Evolutionary conservation across 1,140 invertebrate genomes (phyloP).

Genomic region (Gryllus bimaculatus): DNA sequence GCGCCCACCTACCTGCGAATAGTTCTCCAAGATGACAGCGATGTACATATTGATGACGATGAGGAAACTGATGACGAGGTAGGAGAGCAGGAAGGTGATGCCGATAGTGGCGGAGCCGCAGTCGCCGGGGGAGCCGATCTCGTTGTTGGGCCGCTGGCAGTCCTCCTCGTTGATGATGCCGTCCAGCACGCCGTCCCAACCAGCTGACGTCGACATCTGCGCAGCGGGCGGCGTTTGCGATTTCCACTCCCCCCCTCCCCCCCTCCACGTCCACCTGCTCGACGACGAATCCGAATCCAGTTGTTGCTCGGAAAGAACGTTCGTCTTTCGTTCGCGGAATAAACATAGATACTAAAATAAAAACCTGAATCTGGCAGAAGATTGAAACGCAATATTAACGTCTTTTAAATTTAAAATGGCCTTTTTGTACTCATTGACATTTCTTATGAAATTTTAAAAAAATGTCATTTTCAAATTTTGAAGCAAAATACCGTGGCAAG

Average conservation of each 20-base stretch:
- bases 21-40: slow-evolving; percentile 97
- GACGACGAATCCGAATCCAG: no score
- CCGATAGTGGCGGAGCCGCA: slow-evolving; percentile 89
- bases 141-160: slow-evolving; percentile 76
- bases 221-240: not conserved
- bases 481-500: no score
- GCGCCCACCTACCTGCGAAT: slow-evolving; percentile 45
- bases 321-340: no score
- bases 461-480: no score
- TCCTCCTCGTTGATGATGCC: slow-evolving; percentile 93
- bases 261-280: no score
- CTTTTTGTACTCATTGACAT: no score
- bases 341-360: no score
- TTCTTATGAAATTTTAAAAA: no score
- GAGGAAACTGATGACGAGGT: slow-evolving; percentile 94
- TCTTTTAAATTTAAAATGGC: no score
- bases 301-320: no score
- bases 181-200: slow-evolving; percentile 92
- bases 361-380: not conserved
- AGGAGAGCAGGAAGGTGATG: slow-evolving; percentile 88
- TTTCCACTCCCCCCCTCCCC: no score
- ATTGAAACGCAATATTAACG: not conserved
- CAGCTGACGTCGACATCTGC: slow-evolving; percentile 95
- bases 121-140: slow-evolving; percentile 77
- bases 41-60: slow-evolving; percentile 99